Evolutionary conservation across 2,888 invertebrate species (phyloP).

Genomic region (Ophion obscuratus): DNA sequence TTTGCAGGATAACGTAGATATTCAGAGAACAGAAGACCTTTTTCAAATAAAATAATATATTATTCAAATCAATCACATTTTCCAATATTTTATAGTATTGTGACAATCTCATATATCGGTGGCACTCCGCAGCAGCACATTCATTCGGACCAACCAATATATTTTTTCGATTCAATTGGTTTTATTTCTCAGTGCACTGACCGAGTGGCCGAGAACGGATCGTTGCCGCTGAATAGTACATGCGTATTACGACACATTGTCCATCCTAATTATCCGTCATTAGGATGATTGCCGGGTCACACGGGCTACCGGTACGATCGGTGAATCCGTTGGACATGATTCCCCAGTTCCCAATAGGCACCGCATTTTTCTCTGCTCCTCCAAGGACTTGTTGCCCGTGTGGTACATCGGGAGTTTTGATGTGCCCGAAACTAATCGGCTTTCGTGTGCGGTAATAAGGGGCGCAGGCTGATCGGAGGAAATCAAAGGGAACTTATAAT

Average conservation of each 20-base stretch:
- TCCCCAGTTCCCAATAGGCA: conserved; percentile 22
- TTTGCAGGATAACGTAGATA: no score
- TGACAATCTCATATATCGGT: no score
- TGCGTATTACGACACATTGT: conserved; percentile 45
- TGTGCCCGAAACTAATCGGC: conserved; percentile 59
- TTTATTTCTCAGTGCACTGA: background rate
- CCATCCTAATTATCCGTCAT: conserved; percentile 61
- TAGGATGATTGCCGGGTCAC: conserved; percentile 54
- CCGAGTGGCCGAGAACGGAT: conserved; percentile 36
- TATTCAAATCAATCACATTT: no score
- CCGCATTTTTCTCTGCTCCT: background rate
- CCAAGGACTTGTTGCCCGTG: conserved; percentile 9
- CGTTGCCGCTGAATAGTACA: conserved; percentile 3
- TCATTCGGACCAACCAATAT: no score
- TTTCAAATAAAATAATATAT: no score
- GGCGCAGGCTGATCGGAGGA: conserved; percentile 35
- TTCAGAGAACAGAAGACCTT: no score
- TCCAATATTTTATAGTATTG: no score
- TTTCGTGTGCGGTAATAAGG: conserved; percentile 40
- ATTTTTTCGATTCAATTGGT: no score
- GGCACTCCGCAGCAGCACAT: no score
- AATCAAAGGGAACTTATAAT: conserved; percentile 66
- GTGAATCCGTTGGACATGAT: conserved; percentile 45
- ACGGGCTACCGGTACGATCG: conserved; percentile 58
- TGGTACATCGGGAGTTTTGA: conserved; percentile 37